A percentile compares a stretch with the other conserved stretches of the same genome.
These are phyloP conservation scores for Ligdia adustata DNA, from an alignment of 2,888 invertebrate species.

Conservation along the genomic window DNA sequence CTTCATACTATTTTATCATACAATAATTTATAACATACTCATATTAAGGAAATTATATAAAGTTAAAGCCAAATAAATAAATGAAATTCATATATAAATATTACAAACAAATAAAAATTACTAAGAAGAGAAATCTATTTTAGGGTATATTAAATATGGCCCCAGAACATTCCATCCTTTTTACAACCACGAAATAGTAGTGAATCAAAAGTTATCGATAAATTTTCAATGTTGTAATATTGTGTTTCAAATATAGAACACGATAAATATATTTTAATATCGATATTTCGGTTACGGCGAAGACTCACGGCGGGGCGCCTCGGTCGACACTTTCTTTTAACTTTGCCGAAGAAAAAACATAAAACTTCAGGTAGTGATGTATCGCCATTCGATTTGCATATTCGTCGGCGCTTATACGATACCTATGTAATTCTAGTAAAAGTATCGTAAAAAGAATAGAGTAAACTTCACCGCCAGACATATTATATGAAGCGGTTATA, in stretches of 20 bases:
- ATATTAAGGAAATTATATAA: too few relatives aligned
- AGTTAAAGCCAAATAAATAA: too few relatives aligned
- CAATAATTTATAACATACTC: too few relatives aligned
- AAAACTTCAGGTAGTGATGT: slow-evolving; percentile 43
- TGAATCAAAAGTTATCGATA: slow-evolving; percentile 26
- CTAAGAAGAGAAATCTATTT: background rate
- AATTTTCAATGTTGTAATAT: slow-evolving; percentile 30
- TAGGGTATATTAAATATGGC: too few relatives aligned
- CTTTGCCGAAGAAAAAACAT: slow-evolving; percentile 58
- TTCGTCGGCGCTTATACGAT: slow-evolving; percentile 28
- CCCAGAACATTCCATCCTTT: too few relatives aligned
- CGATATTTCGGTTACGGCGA: slow-evolving; percentile 57
- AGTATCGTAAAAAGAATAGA: background rate
- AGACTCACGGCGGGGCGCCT: slow-evolving; percentile 68
- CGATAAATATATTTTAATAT: slow-evolving; percentile 20
- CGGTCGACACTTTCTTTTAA: slow-evolving; percentile 70
- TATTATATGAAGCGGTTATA: too few relatives aligned
- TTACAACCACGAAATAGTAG: too few relatives aligned
- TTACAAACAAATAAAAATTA: slow-evolving; percentile 9
- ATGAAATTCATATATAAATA: too few relatives aligned
- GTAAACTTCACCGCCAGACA: too few relatives aligned
- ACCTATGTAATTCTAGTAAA: slow-evolving; percentile 3
- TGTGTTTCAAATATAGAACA: slow-evolving; percentile 44
- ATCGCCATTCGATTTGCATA: slow-evolving; percentile 46
- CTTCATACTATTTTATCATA: too few relatives aligned